Evolutionary conservation across 2,888 invertebrate species (phyloP), one percentile per base, ranked within the genome.

Genomic region (Halictus quadricinctus): DNA sequence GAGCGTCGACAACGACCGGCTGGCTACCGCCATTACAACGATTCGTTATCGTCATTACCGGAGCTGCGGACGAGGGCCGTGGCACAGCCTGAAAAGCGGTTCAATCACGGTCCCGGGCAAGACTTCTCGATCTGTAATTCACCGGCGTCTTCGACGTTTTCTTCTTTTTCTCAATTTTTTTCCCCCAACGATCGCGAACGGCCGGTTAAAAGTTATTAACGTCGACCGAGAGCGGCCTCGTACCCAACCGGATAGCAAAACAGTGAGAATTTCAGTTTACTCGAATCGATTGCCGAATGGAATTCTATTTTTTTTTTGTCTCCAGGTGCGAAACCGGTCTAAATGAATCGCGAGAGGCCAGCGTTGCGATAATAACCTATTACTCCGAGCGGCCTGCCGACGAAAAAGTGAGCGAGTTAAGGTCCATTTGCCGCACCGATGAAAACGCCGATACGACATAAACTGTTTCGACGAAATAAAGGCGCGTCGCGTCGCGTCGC

Each of bases 41-140:
- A 91, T 92, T 91, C 90, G 91, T 92, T 92, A 92, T 85, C 88
- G 87, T 91, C 88, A 90, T 92, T 92, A 92, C 90, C 92, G 92
- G 91, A 36, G 75, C 83, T 70, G n/a, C 76, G 80, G 80, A 79
- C 85, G 88, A 78, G 70, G 46, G 25, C 10, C 54, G 64, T 46
- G 48, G 60, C 41, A 54, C 36, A 21, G 60, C 54, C 36, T 54
- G 78, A 69, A 85, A 85, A 79, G 58, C 75, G 75, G 60, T 84
- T 84, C 84, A 66, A 84, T 69, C 72, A 75, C 29, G 48, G 48
- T 29, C n/a, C 21, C 41, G 36, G 64, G 29, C 25, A 58, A 29
- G 81, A 81, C 79, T 72, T 80, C 74, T 80, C 69, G 69, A 41
- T 54, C 41, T n/a, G 60, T 54, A 50, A 77, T 81, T 64, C 7